These are phyloP conservation scores for Hippocampus zosterae DNA, from an alignment of 2,113 vertebrate species.

Conservation along the genomic window DNA sequence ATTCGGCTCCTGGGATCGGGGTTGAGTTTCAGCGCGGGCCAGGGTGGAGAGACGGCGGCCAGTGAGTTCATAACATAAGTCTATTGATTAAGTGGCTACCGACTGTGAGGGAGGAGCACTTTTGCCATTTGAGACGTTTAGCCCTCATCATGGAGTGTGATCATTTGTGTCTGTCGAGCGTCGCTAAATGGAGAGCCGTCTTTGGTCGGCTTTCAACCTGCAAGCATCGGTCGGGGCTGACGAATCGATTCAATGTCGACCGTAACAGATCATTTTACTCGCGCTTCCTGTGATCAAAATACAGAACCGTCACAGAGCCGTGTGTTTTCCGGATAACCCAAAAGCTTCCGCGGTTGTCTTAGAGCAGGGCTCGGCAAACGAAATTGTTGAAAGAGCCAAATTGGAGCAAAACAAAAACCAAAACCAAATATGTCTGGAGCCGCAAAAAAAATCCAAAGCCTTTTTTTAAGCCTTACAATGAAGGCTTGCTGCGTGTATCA, in stretches of 20 bases:
- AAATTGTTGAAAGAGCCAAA: no score
- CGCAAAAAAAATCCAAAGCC: no score
- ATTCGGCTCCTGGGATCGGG: conserved; percentile 27
- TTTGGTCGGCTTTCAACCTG: background rate
- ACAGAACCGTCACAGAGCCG: background rate
- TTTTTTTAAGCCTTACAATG: no score
- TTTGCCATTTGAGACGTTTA: conserved; percentile 37
- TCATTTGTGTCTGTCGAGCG: conserved; percentile 37
- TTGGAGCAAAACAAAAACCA: no score
- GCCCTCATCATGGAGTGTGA: conserved; percentile 27
- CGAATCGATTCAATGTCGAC: background rate
- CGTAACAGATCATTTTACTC: background rate
- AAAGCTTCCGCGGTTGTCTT: background rate
- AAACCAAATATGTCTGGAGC: no score
- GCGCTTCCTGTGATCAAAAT: background rate
- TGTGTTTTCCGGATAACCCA: background rate
- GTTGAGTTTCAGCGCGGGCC: conserved; percentile 18
- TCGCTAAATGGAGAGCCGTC: background rate
- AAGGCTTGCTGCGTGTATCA: no score
- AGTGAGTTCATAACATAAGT: conserved; percentile 37
- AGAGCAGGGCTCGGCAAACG: no score
- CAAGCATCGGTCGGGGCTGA: no score
- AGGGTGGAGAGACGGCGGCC: conserved; percentile 5
- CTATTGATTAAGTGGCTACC: conserved; percentile 47
- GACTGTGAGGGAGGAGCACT: conserved; percentile 43